Conservation (phyloP, 1,140 invertebrate species). For the Nymphalis io region DNA sequence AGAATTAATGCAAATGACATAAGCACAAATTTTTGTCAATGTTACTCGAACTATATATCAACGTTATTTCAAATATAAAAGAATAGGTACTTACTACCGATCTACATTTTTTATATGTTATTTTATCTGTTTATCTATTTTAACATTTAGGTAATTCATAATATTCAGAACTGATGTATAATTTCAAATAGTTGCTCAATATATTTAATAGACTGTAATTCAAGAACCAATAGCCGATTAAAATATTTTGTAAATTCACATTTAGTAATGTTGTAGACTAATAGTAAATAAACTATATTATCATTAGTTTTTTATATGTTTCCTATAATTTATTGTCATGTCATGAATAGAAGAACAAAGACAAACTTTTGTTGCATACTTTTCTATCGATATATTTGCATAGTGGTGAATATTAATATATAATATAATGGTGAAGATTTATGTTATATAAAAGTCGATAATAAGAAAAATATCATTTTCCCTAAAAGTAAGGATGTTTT, state of each 20-base stretch:
- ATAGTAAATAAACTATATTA: constrained; percentile 25
- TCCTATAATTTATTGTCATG: no score
- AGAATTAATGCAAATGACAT: neutral
- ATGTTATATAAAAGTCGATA: no score
- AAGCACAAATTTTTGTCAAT: neutral
- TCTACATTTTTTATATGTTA: neutral
- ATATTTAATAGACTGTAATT: constrained; percentile 25
- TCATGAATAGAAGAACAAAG: no score
- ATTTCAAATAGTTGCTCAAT: constrained; percentile 49
- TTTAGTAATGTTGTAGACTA: constrained; percentile 15
- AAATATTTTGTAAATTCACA: constrained; percentile 34
- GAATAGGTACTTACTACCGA: neutral
- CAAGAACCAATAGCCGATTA: constrained; percentile 33
- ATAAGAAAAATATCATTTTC: no score
- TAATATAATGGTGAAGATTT: no score
- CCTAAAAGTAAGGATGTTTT: no score
- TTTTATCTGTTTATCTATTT: neutral
- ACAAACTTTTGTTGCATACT: no score
- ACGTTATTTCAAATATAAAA: neutral
- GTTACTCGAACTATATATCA: no score
- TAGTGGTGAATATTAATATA: no score
- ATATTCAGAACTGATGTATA: constrained; percentile 37
- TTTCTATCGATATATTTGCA: no score
- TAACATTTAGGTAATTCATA: constrained; percentile 11
- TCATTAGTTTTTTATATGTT: no score